A percentile compares a stretch with the other conserved stretches of the same genome.
Evolutionary conservation across 2,888 invertebrate species (phyloP).

Genomic region (Yponomeuta cagnagella): DNA sequence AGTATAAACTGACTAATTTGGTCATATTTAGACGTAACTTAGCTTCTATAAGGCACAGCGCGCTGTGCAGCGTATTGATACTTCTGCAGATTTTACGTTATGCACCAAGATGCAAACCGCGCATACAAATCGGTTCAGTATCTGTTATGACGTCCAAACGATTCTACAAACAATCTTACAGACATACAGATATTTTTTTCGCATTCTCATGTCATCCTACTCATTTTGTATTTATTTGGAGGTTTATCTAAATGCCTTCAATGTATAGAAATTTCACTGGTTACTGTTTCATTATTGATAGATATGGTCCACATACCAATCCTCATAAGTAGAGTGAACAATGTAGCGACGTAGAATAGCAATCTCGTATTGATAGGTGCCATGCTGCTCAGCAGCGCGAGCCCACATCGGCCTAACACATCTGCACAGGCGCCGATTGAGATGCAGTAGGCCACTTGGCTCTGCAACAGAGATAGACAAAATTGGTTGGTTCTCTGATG

Average conservation of each 20-base stretch:
- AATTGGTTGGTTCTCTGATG: neutral
- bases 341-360: constrained; percentile 48
- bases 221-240: no score
- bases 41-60: no score
- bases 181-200: no score
- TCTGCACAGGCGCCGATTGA: constrained; percentile 62
- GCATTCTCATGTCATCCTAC: no score
- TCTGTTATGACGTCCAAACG: no score
- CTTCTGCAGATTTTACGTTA: no score
- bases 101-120: no score
- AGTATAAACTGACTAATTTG: no score
- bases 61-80: no score
- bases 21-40: no score
- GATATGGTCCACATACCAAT: constrained; percentile 38
- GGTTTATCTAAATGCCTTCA: neutral
- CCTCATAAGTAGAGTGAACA: constrained; percentile 51
- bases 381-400: constrained; percentile 52
- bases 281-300: neutral
- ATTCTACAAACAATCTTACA: no score
- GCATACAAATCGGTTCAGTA: no score
- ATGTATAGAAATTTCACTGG: neutral
- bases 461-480: constrained; percentile 36
- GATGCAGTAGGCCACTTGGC: constrained; percentile 56
- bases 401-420: constrained; percentile 50
- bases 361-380: constrained; percentile 48